Conservation (phyloP, 1,140 invertebrate species). For the Octopus sinensis region DNA sequence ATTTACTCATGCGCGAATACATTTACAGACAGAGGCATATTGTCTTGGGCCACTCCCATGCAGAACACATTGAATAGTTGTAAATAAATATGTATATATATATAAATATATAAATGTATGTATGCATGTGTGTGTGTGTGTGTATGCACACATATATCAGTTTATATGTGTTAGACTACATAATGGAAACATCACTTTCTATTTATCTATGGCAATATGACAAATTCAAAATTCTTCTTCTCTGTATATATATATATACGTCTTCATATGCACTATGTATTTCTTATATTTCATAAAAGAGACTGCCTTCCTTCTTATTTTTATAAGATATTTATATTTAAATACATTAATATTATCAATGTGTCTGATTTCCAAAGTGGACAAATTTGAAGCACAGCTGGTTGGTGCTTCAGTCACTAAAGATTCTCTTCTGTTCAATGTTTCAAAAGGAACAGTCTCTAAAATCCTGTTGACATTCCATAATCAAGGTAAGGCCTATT, state of each 20-base stretch:
- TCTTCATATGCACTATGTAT: neutral
- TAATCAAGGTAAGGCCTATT: too few species aligned
- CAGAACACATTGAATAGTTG: neutral
- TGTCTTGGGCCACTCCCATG: too few species aligned
- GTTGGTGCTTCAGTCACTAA: too few species aligned
- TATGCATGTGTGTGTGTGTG: neutral
- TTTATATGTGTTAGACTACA: neutral
- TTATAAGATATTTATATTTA: too few species aligned
- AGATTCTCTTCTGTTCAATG: too few species aligned
- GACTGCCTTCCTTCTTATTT: too few species aligned
- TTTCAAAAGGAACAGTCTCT: too few species aligned
- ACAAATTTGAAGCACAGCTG: too few species aligned
- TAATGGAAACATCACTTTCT: neutral
- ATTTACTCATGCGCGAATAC: neutral
- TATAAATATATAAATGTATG: neutral
- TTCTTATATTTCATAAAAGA: too few species aligned
- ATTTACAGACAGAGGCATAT: neutral
- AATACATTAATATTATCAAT: too few species aligned
- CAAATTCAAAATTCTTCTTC: neutral
- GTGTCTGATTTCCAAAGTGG: too few species aligned
- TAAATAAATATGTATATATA: neutral
- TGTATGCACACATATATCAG: neutral
- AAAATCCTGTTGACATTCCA: too few species aligned
- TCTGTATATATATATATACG: neutral
- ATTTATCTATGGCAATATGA: neutral